These are phyloP conservation scores for Hippocampus kuda DNA, from an alignment of 2,797 vertebrate genomes.

Conservation along the genomic window DNA sequence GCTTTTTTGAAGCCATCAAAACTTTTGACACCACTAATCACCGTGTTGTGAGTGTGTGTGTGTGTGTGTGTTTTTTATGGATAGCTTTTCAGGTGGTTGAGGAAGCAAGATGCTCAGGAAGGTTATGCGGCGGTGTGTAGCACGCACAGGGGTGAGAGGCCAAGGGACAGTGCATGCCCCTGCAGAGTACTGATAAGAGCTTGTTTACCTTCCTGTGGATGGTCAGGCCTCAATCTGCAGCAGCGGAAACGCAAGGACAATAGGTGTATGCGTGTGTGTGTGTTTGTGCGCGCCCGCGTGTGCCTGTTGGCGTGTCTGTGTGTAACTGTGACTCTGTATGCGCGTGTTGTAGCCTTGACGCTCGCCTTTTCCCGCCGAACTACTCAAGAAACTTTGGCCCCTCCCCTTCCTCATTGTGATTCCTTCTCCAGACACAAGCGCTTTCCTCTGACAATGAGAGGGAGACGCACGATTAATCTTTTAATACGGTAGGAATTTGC, in stretches of 20 bases:
- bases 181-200: constrained; percentile 80
- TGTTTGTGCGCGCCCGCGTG: constrained; percentile 43
- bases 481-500: not conserved
- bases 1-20: constrained; percentile 20
- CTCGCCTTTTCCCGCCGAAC: constrained; percentile 40
- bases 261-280: constrained; percentile 64
- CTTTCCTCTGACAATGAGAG: constrained; percentile 27
- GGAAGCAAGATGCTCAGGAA: constrained; percentile 51
- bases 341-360: constrained; percentile 43
- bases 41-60: not conserved
- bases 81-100: constrained; percentile 27
- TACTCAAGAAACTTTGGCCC: constrained; percentile 36
- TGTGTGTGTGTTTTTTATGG: constrained; percentile 15
- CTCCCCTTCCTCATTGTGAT: constrained; percentile 32
- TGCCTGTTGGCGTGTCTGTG: constrained; percentile 4
- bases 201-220: constrained; percentile 92
- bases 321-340: constrained; percentile 18
- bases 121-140: constrained; percentile 45
- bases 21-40: constrained; percentile 49
- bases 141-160: constrained; percentile 58
- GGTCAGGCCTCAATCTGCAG: constrained; percentile 69
- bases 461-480: not conserved
- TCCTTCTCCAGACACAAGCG: constrained; percentile 51
- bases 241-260: constrained; percentile 78
- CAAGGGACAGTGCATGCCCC: constrained; percentile 75